Percentiles rank a stretch among this genome's conserved stretches.
These are phyloP conservation scores for Griposia aprilina DNA, from an alignment of 2,888 invertebrate genomes.

Conservation along the genomic window DNA sequence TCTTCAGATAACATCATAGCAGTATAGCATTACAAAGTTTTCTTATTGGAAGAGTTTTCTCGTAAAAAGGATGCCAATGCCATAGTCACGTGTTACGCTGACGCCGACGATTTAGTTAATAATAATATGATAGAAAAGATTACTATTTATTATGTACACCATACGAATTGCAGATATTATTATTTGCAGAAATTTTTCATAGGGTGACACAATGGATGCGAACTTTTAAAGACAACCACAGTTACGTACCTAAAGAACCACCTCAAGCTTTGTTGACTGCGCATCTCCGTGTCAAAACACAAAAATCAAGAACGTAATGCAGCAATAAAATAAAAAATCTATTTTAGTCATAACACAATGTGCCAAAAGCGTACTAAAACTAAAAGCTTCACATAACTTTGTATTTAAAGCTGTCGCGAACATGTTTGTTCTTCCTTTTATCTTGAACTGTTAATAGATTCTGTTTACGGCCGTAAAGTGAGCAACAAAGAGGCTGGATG, in stretches of 20 bases:
- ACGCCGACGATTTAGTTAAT: no score
- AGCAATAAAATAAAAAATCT: conserved; percentile 29
- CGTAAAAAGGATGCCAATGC: not conserved
- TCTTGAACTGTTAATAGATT: conserved; percentile 57
- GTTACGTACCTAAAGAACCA: not conserved
- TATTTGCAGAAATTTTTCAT: no score
- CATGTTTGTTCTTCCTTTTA: conserved; percentile 50
- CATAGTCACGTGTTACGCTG: not conserved
- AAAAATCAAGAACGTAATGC: not conserved
- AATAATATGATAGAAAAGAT: no score
- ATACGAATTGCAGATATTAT: no score
- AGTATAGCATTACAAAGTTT: not conserved
- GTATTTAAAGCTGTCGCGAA: conserved; percentile 49
- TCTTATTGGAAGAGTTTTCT: not conserved
- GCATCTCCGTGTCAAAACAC: not conserved
- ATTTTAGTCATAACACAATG: conserved; percentile 62
- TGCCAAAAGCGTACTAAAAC: conserved; percentile 54
- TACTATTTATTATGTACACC: no score
- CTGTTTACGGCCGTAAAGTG: conserved; percentile 56
- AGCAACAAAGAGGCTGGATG: conserved; percentile 60
- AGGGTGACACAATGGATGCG: no score
- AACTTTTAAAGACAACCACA: no score
- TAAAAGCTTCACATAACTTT: conserved; percentile 46
- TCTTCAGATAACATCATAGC: not conserved
- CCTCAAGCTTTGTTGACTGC: not conserved